These are phyloP conservation scores for Drosophila bunnanda DNA, from an alignment of 2,888 invertebrate genomes.

Conservation along the genomic window DNA sequence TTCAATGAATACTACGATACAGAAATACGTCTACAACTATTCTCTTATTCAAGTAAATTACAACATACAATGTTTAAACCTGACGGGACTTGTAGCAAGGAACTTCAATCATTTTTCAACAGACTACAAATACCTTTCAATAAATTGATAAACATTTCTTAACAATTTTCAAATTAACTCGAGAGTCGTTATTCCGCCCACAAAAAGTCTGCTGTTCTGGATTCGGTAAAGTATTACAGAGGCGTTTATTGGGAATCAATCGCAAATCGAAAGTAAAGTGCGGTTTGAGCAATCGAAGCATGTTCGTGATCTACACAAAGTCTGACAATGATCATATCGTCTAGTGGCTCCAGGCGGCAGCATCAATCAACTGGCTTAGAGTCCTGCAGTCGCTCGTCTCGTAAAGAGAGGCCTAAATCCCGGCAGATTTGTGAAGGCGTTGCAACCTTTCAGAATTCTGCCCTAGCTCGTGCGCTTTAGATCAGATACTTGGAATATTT, in stretches of 20 bases:
- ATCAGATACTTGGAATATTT: conserved; percentile 70
- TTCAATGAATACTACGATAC: conserved; percentile 56
- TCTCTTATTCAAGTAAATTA: conserved; percentile 55
- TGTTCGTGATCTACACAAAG: conserved; percentile 58
- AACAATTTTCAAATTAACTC: conserved; percentile 47
- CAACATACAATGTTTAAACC: conserved; percentile 55
- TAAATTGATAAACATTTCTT: conserved; percentile 61
- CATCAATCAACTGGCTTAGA: conserved; percentile 54
- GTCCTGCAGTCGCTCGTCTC: conserved; percentile 63
- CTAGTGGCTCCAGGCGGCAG: conserved; percentile 77
- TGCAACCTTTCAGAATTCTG: conserved; percentile 57
- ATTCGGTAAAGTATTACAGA: conserved; percentile 12
- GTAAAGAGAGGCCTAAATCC: conserved; percentile 70
- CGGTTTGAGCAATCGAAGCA: conserved; percentile 47
- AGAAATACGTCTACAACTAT: conserved; percentile 53
- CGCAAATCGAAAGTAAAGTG: not conserved
- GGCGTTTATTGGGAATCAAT: conserved; percentile 15
- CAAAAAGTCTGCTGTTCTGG: not conserved
- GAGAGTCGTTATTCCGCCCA: not conserved
- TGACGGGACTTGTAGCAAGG: conserved; percentile 49
- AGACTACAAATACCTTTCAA: conserved; percentile 54
- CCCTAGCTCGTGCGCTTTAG: conserved; percentile 35
- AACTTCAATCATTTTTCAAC: conserved; percentile 76
- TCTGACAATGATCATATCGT: conserved; percentile 34
- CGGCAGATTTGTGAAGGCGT: conserved; percentile 64